These are phyloP conservation scores for Brachystomella parvula DNA, from an alignment of 1,140 invertebrate species.

Conservation along the genomic window DNA sequence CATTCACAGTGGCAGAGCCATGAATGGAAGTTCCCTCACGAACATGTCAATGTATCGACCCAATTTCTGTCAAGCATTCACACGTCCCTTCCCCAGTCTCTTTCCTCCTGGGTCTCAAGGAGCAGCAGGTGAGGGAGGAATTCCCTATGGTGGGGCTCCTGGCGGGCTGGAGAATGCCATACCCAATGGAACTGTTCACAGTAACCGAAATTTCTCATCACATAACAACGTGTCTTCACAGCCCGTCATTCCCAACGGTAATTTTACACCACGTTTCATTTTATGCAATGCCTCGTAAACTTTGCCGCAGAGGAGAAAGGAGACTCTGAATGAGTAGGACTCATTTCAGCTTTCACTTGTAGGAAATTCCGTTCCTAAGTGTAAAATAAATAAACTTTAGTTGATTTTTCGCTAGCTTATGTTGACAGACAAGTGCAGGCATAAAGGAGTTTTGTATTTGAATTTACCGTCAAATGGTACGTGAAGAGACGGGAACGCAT, in stretches of 20 bases:
- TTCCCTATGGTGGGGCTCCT: not conserved
- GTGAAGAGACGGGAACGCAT: too few relatives aligned
- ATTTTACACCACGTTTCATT: conserved; percentile 30
- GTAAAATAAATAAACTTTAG: too few relatives aligned
- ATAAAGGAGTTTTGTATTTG: too few relatives aligned
- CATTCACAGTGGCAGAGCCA: not conserved
- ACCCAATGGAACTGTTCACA: conserved; percentile 5
- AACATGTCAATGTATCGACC: conserved; percentile 38
- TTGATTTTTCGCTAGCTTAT: too few relatives aligned
- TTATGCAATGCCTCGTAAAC: conserved; percentile 33
- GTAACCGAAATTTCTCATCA: conserved; percentile 13
- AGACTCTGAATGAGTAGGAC: too few relatives aligned
- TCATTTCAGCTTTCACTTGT: too few relatives aligned
- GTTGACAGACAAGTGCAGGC: too few relatives aligned
- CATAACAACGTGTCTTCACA: conserved; percentile 32
- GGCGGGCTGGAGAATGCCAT: conserved; percentile 16
- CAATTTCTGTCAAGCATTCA: conserved; percentile 36
- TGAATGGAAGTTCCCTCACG: conserved; percentile 26
- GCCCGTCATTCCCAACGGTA: conserved; percentile 30
- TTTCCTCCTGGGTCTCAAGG: conserved; percentile 21
- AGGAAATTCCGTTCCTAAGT: too few relatives aligned
- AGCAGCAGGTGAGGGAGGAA: not conserved
- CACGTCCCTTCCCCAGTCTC: conserved; percentile 30
- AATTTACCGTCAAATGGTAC: too few relatives aligned
- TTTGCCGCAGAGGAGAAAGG: not conserved